Evolutionary conservation across 2,797 vertebrate species (phyloP).

Genomic region (Cichlasoma orientale): DNA sequence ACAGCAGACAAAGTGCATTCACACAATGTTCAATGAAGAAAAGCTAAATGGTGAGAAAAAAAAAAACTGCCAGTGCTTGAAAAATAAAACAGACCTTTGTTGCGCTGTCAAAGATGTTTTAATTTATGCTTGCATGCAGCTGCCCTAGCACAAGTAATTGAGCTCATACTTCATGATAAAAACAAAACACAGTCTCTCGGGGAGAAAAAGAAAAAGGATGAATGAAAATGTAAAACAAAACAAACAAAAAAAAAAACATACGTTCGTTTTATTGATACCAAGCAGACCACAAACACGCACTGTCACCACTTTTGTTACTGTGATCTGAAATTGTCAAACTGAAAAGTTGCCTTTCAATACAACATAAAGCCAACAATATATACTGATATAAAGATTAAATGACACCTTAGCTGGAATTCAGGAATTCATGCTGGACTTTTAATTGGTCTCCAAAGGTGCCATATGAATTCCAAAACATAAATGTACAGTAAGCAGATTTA

Average conservation of each 20-base stretch:
- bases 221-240: not conserved
- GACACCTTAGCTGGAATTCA: not conserved
- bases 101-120: not conserved
- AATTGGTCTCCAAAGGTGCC: not conserved
- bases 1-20: not conserved
- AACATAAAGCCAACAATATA: not conserved
- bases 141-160: not conserved
- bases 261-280: not conserved
- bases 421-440: not conserved
- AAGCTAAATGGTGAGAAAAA: not conserved
- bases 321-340: not conserved
- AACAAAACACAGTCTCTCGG: not conserved
- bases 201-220: not conserved
- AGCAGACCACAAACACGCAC: not conserved
- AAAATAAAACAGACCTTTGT: not conserved
- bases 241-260: not conserved
- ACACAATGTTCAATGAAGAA: not conserved
- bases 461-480: constrained; percentile 7
- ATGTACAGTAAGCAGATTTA: constrained; percentile 24
- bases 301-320: not conserved
- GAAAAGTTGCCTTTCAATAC: not conserved
- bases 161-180: not conserved
- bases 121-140: not conserved
- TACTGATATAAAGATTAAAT: not conserved
- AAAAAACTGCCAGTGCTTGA: not conserved